Evolutionary conservation across 2,113 vertebrate genomes (phyloP), one percentile per base, ranked within the genome.

Genomic region (Orycteropus afer): DNA sequence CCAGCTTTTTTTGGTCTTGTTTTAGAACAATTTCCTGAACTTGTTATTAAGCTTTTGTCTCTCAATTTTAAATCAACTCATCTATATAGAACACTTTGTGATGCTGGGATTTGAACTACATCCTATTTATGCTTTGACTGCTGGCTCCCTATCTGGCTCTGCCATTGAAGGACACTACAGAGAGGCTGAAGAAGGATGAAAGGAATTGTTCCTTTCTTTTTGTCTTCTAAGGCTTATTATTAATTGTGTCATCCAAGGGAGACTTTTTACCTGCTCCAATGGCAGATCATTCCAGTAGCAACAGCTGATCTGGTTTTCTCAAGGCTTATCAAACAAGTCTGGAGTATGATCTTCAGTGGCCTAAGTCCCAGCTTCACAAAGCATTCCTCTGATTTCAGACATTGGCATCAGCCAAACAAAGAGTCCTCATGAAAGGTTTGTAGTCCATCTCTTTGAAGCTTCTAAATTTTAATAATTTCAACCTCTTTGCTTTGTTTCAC

Each of bases 21-120:
- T 87, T 95, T 74, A 10, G 22, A 79, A 69, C 76, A 83, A 69
- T 1, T 92, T 92, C 34, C 23, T 29, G 15, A 40, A 71, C 13
- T 79, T 77, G 80, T 80, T 80, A 71, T 40, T 53, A 87, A 92
- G 25, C 37, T 2, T 57, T 17, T 37, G 32, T 73, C 20, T 93
- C 34, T 86, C 27, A 84, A 29, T 5, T 65, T 90, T 63, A 77
- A 25, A 51, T 15, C 20, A 22, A 76, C 0, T 4, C 25, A 47
- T 67, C 65, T 20, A 4, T 20, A 4, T 22, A 61, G n/a, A 55
- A n/a, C 17, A 55, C 27, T 80, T 87, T 81, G 69, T 25, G 25
- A 69, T 40, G 29, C 49, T n/a, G 49, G 15, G 37, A 55, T 63
- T 61, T 65, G 47, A 89, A 78, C 49, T 25, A 23, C 22, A 78